These are phyloP conservation scores for Psittacula cyanocephala DNA, from an alignment of 2,113 vertebrate genomes.

Conservation along the genomic window DNA sequence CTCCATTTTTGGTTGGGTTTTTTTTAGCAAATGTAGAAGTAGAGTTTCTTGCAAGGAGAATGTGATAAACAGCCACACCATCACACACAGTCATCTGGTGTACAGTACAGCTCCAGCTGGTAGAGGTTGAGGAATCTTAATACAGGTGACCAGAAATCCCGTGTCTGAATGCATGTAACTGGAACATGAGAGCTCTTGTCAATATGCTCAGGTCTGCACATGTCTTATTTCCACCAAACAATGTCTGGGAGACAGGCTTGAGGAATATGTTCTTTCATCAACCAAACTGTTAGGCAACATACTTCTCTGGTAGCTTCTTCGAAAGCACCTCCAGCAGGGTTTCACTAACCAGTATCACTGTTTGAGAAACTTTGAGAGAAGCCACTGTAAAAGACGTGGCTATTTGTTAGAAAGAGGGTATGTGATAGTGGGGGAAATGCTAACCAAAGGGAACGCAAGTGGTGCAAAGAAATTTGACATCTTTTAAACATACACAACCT, in stretches of 20 bases:
- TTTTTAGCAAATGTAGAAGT: not conserved
- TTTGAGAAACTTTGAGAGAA: not conserved
- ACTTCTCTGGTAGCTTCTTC: not conserved
- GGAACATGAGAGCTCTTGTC: not conserved
- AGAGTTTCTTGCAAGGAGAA: not conserved
- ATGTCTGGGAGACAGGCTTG: not conserved
- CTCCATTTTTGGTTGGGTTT: not conserved
- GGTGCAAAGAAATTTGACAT: not conserved
- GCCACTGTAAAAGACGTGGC: not conserved
- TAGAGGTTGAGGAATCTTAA: not conserved
- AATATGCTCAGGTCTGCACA: not conserved
- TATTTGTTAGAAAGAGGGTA: not conserved
- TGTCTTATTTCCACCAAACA: not conserved
- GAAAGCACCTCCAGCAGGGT: not conserved
- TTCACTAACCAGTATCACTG: not conserved
- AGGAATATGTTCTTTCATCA: not conserved
- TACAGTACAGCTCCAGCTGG: not conserved
- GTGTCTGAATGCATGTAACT: rapidly evolving
- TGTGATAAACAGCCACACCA: not conserved
- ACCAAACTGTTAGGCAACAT: not conserved
- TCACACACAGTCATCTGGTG: not conserved
- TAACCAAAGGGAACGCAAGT: not conserved
- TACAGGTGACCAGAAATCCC: rapidly evolving
- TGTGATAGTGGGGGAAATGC: rapidly evolving
- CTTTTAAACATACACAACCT: not conserved